Percentiles rank a stretch among this genome's conserved stretches.
Conservation (phyloP, 2,797 vertebrate species). For the Labeo calbasu region DNA sequence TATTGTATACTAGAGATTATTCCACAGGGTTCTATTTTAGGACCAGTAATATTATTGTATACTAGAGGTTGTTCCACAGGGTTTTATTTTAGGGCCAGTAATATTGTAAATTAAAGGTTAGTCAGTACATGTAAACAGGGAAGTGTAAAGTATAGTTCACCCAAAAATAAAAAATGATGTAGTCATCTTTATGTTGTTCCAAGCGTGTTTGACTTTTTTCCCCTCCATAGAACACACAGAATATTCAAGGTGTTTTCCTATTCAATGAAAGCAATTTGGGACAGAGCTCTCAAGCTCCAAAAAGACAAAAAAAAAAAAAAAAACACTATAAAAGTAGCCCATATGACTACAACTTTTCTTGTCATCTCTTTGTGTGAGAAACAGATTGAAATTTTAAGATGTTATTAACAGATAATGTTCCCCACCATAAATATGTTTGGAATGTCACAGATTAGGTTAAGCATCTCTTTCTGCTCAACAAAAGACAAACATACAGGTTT, state of each 20-base stretch:
- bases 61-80: not conserved
- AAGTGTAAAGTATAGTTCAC: not conserved
- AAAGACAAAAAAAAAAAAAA: not conserved
- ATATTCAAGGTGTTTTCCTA: not conserved
- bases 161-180: not conserved
- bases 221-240: not conserved
- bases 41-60: not conserved
- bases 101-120: not conserved
- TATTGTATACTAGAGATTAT: not conserved
- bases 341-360: not conserved
- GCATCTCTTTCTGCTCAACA: not conserved
- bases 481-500: not conserved
- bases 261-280: not conserved
- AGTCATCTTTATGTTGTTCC: not conserved
- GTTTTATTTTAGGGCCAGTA: constrained; percentile 2
- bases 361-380: not conserved
- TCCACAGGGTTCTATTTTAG: not conserved
- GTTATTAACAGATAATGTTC: not conserved
- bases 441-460: not conserved
- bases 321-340: not conserved
- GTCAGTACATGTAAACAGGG: not conserved
- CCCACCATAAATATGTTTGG: not conserved
- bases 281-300: not conserved
- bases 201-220: not conserved
- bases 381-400: not conserved